phyloP scores from a whole-genome alignment of 1,140 invertebrate genomes.

The Lutraria rhynchaena region DNA sequence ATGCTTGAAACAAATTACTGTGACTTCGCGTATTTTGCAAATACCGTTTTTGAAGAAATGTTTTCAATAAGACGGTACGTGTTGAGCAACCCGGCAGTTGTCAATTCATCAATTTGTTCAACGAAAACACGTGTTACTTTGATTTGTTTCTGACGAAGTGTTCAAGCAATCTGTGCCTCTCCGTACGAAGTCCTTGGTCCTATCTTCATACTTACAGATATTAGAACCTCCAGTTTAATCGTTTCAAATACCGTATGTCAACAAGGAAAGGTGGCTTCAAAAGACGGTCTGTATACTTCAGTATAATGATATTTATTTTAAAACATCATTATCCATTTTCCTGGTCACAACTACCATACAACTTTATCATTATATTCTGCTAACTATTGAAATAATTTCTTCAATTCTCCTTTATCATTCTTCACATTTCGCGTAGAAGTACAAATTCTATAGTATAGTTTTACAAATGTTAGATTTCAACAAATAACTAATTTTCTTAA shows the following conservation, averaged over 20 bases:
- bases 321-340: constrained; percentile 39
- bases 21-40: too few species aligned
- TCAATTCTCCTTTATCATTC: constrained; percentile 5
- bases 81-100: too few species aligned
- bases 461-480: constrained; percentile 31
- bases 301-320: constrained; percentile 49
- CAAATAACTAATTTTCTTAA: constrained; percentile 60
- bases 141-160: too few species aligned
- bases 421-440: background rate
- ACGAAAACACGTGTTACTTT: too few species aligned
- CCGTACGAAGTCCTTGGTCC: too few species aligned
- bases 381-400: constrained; percentile 34
- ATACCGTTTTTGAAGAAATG: too few species aligned
- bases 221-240: too few species aligned
- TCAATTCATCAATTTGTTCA: too few species aligned
- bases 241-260: background rate
- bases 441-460: background rate
- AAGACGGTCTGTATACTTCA: constrained; percentile 34
- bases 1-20: too few species aligned
- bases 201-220: too few species aligned
- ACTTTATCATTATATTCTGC: constrained; percentile 22
- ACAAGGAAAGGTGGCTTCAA: constrained; percentile 29
- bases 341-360: constrained; percentile 7
- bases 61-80: too few species aligned
- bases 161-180: too few species aligned